Percentiles rank a stretch among this genome's conserved stretches.
These are phyloP conservation scores for Vanessa atalanta DNA, from an alignment of 1,140 invertebrate species.

Conservation along the genomic window DNA sequence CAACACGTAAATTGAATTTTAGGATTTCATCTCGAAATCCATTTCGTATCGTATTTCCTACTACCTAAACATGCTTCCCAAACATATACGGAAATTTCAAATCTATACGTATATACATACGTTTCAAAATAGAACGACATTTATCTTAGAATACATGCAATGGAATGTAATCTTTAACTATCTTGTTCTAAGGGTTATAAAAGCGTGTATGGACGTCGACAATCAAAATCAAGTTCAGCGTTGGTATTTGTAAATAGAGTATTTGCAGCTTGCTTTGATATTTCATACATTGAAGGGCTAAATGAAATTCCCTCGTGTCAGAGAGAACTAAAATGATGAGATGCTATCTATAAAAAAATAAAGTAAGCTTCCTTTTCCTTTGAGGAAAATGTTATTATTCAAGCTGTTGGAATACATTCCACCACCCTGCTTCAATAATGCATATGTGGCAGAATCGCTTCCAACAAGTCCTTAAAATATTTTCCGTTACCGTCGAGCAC, in stretches of 20 bases:
- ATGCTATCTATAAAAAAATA: too few relatives aligned
- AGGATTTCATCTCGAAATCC: slow-evolving; percentile 26
- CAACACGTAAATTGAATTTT: slow-evolving; percentile 25
- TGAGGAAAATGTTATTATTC: too few relatives aligned
- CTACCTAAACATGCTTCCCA: neutral
- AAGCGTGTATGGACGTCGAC: neutral
- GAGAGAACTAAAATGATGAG: too few relatives aligned
- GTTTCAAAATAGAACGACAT: neutral
- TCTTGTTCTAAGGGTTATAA: neutral
- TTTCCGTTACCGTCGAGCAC: too few relatives aligned
- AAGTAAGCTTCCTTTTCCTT: too few relatives aligned
- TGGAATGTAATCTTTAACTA: neutral
- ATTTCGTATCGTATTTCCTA: slow-evolving; percentile 21
- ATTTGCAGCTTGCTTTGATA: slow-evolving; percentile 4
- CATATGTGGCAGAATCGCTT: too few relatives aligned
- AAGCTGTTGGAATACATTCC: too few relatives aligned
- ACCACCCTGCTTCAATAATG: too few relatives aligned
- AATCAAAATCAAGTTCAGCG: neutral
- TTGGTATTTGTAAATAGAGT: slow-evolving; percentile 3
- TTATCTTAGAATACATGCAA: neutral
- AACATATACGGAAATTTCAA: neutral
- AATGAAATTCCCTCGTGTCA: too few relatives aligned
- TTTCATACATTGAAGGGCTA: neutral
- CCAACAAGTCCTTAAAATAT: too few relatives aligned
- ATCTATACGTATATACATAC: neutral